Percentiles rank a stretch among this genome's conserved stretches.
Conservation (phyloP, 2,888 invertebrate species). For the Drosophila quinaria region DNA sequence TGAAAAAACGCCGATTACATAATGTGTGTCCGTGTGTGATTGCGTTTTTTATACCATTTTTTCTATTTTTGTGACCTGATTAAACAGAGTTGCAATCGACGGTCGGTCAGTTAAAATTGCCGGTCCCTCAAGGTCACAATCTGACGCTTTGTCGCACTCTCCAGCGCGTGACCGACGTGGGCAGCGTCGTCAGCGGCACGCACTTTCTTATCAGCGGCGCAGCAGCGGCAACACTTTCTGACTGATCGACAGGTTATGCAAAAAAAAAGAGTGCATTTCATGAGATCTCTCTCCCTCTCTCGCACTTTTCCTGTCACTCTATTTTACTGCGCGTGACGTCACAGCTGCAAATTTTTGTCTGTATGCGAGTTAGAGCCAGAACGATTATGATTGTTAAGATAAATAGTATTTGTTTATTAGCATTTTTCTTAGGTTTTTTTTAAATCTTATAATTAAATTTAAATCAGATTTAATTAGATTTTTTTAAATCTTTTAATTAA, state of each 20-base stretch:
- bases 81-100: conserved; percentile 68
- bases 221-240: conserved; percentile 2
- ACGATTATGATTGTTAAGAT: no score
- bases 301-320: neutral
- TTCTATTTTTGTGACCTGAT: conserved; percentile 38
- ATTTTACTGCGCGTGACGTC: neutral
- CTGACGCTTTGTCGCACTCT: conserved; percentile 6
- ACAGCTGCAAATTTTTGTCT: neutral
- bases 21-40: conserved; percentile 46
- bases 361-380: no score
- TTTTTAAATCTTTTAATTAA: no score
- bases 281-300: neutral
- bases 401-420: no score
- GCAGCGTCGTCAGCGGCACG: conserved; percentile 39
- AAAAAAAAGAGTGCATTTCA: conserved; percentile 39
- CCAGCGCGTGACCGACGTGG: conserved; percentile 58
- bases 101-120: conserved; percentile 11
- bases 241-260: conserved; percentile 40
- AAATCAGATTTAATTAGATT: no score
- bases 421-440: no score
- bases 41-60: conserved; percentile 1
- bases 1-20: conserved; percentile 63
- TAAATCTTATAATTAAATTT: no score
- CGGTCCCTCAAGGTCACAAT: conserved; percentile 42
- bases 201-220: conserved; percentile 46